Evolutionary conservation across 2,113 vertebrate species (phyloP).

Genomic region (Pseudorectes ferrugineus): DNA sequence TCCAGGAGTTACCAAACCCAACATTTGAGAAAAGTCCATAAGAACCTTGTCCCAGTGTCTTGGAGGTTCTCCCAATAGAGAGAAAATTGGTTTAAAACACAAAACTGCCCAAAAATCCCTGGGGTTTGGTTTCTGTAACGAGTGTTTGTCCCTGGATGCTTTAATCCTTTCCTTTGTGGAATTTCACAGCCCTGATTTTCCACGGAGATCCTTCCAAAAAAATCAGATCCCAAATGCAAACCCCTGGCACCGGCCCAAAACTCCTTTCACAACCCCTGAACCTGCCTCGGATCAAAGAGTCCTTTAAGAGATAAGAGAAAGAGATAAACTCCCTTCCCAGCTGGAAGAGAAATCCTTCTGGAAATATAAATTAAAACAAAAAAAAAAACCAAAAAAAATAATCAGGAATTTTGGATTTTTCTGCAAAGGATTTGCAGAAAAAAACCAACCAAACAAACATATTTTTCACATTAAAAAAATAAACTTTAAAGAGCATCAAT

Average conservation of each 20-base stretch:
- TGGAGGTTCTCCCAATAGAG: background rate
- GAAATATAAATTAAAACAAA: background rate
- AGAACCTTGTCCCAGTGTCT: background rate
- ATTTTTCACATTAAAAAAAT: background rate
- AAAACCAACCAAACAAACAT: rapidly evolving
- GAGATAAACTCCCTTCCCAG: background rate
- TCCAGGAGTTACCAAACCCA: background rate
- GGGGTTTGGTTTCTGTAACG: background rate
- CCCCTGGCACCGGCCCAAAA: rapidly evolving
- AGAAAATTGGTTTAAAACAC: background rate
- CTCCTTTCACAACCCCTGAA: background rate
- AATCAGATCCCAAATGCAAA: background rate
- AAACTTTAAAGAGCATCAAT: background rate
- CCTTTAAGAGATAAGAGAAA: background rate
- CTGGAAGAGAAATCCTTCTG: background rate
- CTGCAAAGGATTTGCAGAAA: background rate
- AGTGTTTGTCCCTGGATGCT: rapidly evolving
- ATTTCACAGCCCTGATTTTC: background rate
- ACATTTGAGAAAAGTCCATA: background rate
- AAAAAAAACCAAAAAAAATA: background rate
- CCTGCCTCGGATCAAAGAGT: background rate
- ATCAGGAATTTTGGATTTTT: background rate
- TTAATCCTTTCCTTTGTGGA: background rate
- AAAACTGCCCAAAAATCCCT: rapidly evolving
- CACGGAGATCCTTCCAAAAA: background rate